These are phyloP conservation scores for Phymorhynchus buccinoides DNA, from an alignment of 1,140 invertebrate genomes.

Conservation along the genomic window DNA sequence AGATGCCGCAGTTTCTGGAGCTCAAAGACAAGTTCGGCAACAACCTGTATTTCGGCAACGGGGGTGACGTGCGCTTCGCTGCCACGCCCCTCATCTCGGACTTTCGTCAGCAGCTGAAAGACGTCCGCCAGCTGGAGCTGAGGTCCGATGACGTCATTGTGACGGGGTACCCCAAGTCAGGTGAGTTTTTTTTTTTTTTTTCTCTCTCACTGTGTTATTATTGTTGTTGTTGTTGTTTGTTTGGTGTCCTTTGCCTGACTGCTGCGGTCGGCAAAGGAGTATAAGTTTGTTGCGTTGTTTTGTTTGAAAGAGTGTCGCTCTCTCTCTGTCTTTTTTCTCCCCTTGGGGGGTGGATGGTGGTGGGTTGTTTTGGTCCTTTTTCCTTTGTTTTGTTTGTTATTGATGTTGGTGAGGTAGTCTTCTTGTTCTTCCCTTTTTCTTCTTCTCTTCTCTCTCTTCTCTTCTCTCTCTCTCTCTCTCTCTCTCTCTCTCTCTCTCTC, in stretches of 20 bases:
- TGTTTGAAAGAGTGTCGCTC: neutral
- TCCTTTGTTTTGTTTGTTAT: neutral
- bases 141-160: conserved; percentile 36
- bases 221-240: neutral
- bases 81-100: conserved; percentile 34
- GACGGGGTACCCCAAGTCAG: conserved; percentile 33
- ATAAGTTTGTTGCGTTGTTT: neutral
- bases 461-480: neutral
- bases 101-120: conserved; percentile 32
- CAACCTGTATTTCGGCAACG: conserved; percentile 34
- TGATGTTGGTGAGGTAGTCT: neutral
- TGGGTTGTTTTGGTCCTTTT: neutral
- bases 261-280: neutral
- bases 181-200: neutral
- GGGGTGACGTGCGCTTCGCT: conserved; percentile 30
- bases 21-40: conserved; percentile 40
- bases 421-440: neutral
- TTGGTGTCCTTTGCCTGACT: neutral
- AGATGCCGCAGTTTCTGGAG: conserved; percentile 36
- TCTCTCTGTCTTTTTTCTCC: too few relatives aligned
- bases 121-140: conserved; percentile 30
- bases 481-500: neutral
- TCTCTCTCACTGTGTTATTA: neutral
- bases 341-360: neutral
- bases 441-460: neutral